Conservation (phyloP, 2,797 vertebrate species). For the Myotis pilosus region DNA sequence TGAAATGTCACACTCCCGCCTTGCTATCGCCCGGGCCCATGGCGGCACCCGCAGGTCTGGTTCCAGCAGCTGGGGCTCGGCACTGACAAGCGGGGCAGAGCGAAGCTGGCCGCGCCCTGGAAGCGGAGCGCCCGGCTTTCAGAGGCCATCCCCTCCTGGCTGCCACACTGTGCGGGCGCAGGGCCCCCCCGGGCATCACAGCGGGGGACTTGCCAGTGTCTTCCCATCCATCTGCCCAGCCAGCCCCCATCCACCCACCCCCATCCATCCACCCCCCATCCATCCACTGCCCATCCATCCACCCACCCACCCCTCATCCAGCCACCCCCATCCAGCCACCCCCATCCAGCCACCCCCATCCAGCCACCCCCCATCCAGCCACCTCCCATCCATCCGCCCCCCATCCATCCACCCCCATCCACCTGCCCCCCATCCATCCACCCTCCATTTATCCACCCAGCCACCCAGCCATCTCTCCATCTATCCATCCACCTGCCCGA, state of each 20-base stretch:
- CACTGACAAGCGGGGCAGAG: too few species aligned
- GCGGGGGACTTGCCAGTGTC: background rate
- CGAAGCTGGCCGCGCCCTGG: too few species aligned
- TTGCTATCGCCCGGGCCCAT: too few species aligned
- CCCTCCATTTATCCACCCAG: too few species aligned
- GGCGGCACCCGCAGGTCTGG: too few species aligned
- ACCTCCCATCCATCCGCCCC: too few species aligned
- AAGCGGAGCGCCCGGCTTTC: background rate
- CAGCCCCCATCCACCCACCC: fast-evolving
- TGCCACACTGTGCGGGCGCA: background rate
- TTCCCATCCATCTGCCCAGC: fast-evolving
- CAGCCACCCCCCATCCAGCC: background rate
- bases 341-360: fast-evolving
- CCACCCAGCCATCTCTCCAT: background rate
- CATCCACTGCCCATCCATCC: background rate
- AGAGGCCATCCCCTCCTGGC: background rate
- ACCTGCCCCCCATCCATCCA: too few species aligned
- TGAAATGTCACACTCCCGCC: too few species aligned
- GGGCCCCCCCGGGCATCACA: fast-evolving
- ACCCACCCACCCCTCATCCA: fast-evolving
- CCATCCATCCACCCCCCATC: fast-evolving
- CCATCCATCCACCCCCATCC: too few species aligned
- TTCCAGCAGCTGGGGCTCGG: too few species aligned
- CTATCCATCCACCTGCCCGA: background rate
- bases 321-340: too few species aligned